phyloP scores from a whole-genome alignment of 2,888 invertebrate genomes.

The Cosmorhoe ocellata region DNA sequence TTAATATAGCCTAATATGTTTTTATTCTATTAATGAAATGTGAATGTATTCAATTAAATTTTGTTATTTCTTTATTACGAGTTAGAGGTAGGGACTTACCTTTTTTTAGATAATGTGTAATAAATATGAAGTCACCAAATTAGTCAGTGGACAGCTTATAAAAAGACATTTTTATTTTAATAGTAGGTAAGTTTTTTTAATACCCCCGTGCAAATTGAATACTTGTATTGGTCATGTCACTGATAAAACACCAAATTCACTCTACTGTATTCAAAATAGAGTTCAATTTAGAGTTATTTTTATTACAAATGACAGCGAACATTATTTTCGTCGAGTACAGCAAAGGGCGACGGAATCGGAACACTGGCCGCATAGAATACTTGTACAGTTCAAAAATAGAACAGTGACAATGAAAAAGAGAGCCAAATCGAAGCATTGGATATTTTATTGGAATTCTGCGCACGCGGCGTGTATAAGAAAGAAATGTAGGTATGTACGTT shows the following conservation, averaged over 20 bases:
- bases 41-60: too few species aligned
- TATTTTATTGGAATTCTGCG: constrained; percentile 42
- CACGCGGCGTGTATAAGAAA: constrained; percentile 2
- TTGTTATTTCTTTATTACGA: too few species aligned
- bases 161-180: too few species aligned
- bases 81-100: too few species aligned
- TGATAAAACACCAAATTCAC: not conserved
- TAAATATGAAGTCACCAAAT: too few species aligned
- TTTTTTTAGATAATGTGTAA: too few species aligned
- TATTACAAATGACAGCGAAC: constrained; percentile 16
- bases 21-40: too few species aligned
- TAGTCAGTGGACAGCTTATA: too few species aligned
- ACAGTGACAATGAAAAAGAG: constrained; percentile 55
- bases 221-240: too few species aligned
- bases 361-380: constrained; percentile 52
- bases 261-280: not conserved
- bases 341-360: constrained; percentile 47
- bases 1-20: too few species aligned
- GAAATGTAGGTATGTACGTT: not conserved
- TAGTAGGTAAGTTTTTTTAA: too few species aligned
- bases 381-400: constrained; percentile 52
- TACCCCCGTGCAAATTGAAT: too few species aligned
- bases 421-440: constrained; percentile 41
- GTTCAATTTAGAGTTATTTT: constrained; percentile 9
- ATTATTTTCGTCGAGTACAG: constrained; percentile 38